Conservation (phyloP, 2,888 invertebrate species). For the Lithophane semibrunnea region DNA sequence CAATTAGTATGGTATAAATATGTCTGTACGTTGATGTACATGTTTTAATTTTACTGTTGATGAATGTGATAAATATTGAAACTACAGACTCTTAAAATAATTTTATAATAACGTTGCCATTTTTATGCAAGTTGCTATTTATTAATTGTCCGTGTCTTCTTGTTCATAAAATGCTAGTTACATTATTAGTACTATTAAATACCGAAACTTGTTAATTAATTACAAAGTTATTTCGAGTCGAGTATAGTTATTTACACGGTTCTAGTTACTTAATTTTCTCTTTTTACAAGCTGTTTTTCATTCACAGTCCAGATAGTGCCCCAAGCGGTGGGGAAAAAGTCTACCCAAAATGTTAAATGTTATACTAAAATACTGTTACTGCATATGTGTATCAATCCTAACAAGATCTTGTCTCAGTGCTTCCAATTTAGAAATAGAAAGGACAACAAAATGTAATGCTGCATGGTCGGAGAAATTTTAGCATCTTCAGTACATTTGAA, state of each 20-base stretch:
- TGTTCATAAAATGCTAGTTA: neutral
- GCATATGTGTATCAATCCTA: conserved; percentile 15
- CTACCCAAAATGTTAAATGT: neutral
- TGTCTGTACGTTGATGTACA: neutral
- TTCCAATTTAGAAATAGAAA: conserved; percentile 49
- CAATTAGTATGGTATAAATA: conserved; percentile 23
- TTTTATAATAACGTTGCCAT: neutral
- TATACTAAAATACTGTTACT: neutral
- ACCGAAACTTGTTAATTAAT: neutral
- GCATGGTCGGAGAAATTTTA: conserved; percentile 46
- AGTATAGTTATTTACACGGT: neutral
- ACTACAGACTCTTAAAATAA: neutral
- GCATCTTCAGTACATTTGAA: conserved; percentile 45
- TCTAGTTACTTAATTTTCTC: neutral
- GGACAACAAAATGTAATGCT: conserved; percentile 34
- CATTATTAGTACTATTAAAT: neutral
- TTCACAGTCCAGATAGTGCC: no score
- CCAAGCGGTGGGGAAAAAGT: neutral
- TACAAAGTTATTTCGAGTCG: neutral
- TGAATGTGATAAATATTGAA: conserved; percentile 21
- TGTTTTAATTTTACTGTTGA: conserved; percentile 11
- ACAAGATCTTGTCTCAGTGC: conserved; percentile 14
- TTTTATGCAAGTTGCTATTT: neutral
- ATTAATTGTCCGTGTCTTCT: neutral
- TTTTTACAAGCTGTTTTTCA: neutral